Conservation (phyloP, 2,113 vertebrate genomes). For the Leptosomus discolor region DNA sequence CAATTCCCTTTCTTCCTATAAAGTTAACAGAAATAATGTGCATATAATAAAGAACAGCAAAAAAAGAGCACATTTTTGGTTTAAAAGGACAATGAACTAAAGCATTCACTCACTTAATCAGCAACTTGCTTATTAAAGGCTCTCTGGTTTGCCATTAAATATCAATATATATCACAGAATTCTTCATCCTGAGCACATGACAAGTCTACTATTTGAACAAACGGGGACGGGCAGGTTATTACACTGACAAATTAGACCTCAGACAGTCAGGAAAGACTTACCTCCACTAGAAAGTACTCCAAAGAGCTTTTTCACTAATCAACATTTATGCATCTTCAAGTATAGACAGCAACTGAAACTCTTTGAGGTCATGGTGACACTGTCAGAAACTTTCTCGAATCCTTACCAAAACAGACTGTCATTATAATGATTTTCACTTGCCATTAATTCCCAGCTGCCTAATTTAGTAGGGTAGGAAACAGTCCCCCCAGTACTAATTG, state of each 20-base stretch:
- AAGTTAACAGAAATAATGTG: background rate
- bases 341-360: background rate
- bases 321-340: background rate
- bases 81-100: background rate
- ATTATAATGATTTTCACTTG: constrained; percentile 27
- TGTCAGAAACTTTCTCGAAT: background rate
- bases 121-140: background rate
- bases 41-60: background rate
- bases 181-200: background rate
- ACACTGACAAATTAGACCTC: background rate
- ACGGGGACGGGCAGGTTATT: background rate
- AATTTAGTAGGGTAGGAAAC: background rate
- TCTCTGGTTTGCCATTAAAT: background rate
- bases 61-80: background rate
- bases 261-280: background rate
- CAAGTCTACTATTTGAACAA: background rate
- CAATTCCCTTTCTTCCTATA: background rate
- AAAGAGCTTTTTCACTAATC: background rate
- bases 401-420: background rate
- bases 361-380: background rate
- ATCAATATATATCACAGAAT: background rate
- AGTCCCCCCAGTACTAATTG: constrained; percentile 24
- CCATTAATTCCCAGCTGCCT: constrained; percentile 31
- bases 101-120: background rate
- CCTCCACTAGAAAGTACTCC: background rate